Conservation (phyloP, 2,113 vertebrate genomes). For the Anoplopoma fimbria region DNA sequence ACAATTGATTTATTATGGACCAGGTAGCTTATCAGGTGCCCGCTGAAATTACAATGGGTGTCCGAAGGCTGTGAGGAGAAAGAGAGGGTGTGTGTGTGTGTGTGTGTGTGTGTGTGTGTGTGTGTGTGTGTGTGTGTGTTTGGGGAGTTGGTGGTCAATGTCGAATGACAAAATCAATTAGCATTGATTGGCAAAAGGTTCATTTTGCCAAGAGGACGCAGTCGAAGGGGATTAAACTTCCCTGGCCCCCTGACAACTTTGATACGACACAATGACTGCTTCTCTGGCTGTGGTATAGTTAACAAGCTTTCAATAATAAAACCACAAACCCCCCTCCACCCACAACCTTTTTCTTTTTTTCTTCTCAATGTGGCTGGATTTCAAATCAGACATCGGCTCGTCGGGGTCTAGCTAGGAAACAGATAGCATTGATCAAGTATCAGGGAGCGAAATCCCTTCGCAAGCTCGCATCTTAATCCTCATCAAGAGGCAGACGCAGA, state of each 20-base stretch:
- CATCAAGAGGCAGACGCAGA: constrained; percentile 61
- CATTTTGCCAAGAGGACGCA: constrained; percentile 91
- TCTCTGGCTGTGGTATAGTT: constrained; percentile 56
- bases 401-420: constrained; percentile 63
- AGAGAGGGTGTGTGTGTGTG: neutral
- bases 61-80: constrained; percentile 86
- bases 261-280: constrained; percentile 84
- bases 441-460: constrained; percentile 69
- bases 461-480: constrained; percentile 76
- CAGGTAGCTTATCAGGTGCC: constrained; percentile 98
- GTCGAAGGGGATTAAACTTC: constrained; percentile 95
- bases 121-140: neutral
- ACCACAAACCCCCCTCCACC: neutral
- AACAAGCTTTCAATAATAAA: constrained; percentile 74
- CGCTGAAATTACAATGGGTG: constrained; percentile 94
- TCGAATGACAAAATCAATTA: constrained; percentile 98
- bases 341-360: constrained; percentile 12
- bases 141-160: constrained; percentile 88
- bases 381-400: constrained; percentile 69
- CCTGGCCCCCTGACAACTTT: constrained; percentile 89
- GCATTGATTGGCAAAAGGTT: constrained; percentile 99
- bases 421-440: constrained; percentile 83
- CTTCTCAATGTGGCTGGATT: constrained; percentile 53
- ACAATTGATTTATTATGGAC: constrained; percentile 99
- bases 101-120: too few relatives aligned